These are phyloP conservation scores for Agrochola lota DNA, from an alignment of 2,888 invertebrate genomes.

Conservation along the genomic window DNA sequence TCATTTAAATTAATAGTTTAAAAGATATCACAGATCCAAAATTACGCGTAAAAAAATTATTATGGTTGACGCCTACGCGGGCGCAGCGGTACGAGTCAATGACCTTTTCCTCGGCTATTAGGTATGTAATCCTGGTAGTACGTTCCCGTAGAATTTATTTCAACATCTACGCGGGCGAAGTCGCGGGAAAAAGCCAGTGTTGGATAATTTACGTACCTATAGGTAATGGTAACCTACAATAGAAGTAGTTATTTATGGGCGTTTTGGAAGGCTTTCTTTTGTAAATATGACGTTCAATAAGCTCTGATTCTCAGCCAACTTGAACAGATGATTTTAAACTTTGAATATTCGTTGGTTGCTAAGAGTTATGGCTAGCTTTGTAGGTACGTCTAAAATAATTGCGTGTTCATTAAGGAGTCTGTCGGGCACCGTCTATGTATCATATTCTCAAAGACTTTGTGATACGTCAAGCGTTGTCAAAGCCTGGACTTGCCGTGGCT, in stretches of 20 bases:
- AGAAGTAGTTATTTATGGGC: not conserved
- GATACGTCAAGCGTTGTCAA: constrained; percentile 54
- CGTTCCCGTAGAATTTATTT: no score
- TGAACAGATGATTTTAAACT: not conserved
- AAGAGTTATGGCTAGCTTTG: not conserved
- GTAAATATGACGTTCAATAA: not conserved
- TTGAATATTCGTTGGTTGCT: not conserved
- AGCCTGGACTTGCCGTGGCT: constrained; percentile 34
- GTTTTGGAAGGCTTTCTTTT: not conserved
- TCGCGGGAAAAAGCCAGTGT: no score
- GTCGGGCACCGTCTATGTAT: constrained; percentile 38
- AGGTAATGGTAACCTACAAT: no score
- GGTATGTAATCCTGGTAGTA: no score
- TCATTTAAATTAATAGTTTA: no score
- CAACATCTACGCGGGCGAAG: no score
- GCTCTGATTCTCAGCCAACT: not conserved
- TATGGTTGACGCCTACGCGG: no score
- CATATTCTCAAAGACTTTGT: constrained; percentile 59
- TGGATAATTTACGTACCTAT: no score
- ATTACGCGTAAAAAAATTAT: no score
- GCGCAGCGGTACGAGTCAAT: no score
- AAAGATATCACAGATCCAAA: no score
- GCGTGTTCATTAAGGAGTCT: constrained; percentile 25
- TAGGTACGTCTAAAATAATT: constrained; percentile 23
- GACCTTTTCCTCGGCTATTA: no score